Evolutionary conservation across 2,888 invertebrate genomes (phyloP), one percentile per base, ranked within the genome.

Genomic region (Tricholauxania praeusta): DNA sequence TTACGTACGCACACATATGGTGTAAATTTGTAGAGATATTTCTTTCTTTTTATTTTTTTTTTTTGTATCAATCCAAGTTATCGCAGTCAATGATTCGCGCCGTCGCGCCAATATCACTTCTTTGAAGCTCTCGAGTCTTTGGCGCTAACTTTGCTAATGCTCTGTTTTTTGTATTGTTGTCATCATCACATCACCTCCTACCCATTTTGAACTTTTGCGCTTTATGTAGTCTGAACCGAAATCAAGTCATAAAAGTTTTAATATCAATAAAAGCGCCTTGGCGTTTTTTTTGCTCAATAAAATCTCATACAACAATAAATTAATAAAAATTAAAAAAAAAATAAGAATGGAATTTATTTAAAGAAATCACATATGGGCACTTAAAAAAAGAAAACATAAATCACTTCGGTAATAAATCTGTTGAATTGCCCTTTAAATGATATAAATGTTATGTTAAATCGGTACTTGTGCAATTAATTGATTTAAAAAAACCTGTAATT

Each of bases 381-480:
- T 62, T 47, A 62, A 47, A 62, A 22, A 47, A 14, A 47, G 1
- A 62, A 47, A 55, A 28, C 53, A n/a, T 10, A 39, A 60, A 60
- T 22, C 28, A 28, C 60, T 67, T 57, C 17, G 55, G 64, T 64
- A 55, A 72, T 72, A 69, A 72, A 72, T 69, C 72, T 72, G 53
- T n/a, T 28, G n/a, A 51, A 19, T 62, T 51, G 60, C 22, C 60
- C 12, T 55, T 51, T 64, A 22, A 68, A 72, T 57, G 28, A 57
- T 49, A 48, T 19, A 55, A 47, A 55, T 66, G 28, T 52, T 52
- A 12, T 14, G 66, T 55, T 39, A 55, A 66, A 55, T 55, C 17
- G 39, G 53, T 17, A 32, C n/a, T 39, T 39, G 39, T 39, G 10
- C 8, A 10, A 39, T 39, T 39, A 39, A 39, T 39, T 39, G 39